Base-by-base conservation (phyloP, 2,888 invertebrate species). In the Cryptocephalus moraei region DNA sequence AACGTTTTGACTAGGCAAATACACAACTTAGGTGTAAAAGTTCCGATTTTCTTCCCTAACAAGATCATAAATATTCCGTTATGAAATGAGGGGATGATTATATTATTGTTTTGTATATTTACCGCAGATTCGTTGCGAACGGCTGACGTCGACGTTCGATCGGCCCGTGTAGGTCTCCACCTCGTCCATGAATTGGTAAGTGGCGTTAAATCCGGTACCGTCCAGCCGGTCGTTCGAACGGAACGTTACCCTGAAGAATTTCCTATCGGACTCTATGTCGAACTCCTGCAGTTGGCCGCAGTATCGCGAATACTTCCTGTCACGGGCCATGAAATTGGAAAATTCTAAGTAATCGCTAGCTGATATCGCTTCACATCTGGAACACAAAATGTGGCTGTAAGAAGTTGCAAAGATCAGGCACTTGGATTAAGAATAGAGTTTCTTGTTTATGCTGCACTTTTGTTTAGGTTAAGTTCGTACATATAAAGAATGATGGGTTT, bases 301-400 rank as follows among this genome's bases (percentile, higher is more conserved):
- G 68, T 90, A 86, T 62, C 91, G 80, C 42, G 84, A 80, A 70
- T 87, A 91, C 69, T 92, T 91, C 63, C 89, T 79, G 73, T 97
- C 96, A 57, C 85, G 81, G 52, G 88, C 82, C 78, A 89, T 82
- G 67, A 86, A 92, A 75, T 96, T 97, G 41, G 94, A 94, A 73
- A 97, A 93, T 69, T 95, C 91, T 45, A 97, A 89, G 71, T 87
- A 95, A 72, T 97, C 97, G 64, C 94, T 95, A 39, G 91, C 90
- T 2, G 93, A 88, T 41, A 82, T 80, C 48, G 88, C 86, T 62
- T 90, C 89, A 68, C 96, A 97, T 55, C 95, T 96, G 6, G 22
- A 22, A 75, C 12, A 58, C 58, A 51, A 42, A 43, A 6, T 6
- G 22, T 22, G 22, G 22, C 22, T 22, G 22, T 22, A 22, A 22